These are phyloP conservation scores for Panulirus ornatus DNA, from an alignment of 1,140 invertebrate species.

Conservation along the genomic window DNA sequence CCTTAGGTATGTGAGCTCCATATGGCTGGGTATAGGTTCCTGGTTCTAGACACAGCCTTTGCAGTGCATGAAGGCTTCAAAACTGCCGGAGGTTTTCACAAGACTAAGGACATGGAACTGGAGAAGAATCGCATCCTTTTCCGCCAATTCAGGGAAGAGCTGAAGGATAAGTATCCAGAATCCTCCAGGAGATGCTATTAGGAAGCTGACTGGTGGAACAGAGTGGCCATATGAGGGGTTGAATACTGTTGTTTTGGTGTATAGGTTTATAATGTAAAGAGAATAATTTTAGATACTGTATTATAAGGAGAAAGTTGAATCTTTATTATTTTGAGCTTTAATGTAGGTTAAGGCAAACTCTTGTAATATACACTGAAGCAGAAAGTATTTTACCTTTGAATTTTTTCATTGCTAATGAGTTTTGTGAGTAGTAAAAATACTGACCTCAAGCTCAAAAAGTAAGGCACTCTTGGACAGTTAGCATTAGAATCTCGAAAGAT, in stretches of 20 bases:
- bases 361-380: too few species aligned
- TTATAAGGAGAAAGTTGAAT: neutral
- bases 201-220: neutral
- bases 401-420: too few species aligned
- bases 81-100: slow-evolving; percentile 79
- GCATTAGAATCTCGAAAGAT: too few species aligned
- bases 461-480: too few species aligned
- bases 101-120: slow-evolving; percentile 80
- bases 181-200: slow-evolving; percentile 81
- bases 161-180: slow-evolving; percentile 82
- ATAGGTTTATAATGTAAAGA: neutral
- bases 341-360: too few species aligned
- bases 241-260: neutral
- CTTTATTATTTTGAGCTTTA: neutral
- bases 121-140: slow-evolving; percentile 81
- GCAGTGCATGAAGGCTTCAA: slow-evolving; percentile 82
- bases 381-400: too few species aligned
- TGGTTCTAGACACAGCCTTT: slow-evolving; percentile 83
- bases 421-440: too few species aligned
- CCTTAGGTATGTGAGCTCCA: slow-evolving; percentile 83
- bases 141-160: slow-evolving; percentile 81
- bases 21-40: slow-evolving; percentile 82
- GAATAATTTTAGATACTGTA: neutral
- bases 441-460: too few species aligned
- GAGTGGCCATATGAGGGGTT: neutral